These are phyloP conservation scores for Pongo pygmaeus DNA, from an alignment of 2,113 vertebrate species.

Conservation along the genomic window DNA sequence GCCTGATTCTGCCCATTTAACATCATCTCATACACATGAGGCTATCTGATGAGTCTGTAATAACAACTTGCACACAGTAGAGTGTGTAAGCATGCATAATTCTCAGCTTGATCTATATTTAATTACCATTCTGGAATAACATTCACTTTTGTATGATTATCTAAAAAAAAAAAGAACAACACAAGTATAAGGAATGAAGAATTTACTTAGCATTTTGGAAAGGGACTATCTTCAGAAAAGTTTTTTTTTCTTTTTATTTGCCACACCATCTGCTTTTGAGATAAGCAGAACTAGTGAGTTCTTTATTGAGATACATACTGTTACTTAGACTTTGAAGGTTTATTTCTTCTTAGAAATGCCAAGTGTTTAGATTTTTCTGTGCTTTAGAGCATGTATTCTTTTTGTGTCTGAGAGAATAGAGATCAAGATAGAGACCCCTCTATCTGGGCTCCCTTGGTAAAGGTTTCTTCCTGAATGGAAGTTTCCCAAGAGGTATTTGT, in stretches of 20 bases:
- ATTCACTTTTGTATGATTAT: slow-evolving; percentile 34
- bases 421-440: slow-evolving; percentile 36
- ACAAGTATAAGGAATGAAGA: slow-evolving; percentile 1
- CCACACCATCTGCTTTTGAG: slow-evolving; percentile 56
- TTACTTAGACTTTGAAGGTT: slow-evolving; percentile 51
- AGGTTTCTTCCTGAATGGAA: not conserved
- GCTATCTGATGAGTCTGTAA: not conserved
- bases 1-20: not conserved
- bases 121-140: slow-evolving; percentile 56
- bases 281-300: slow-evolving; percentile 46
- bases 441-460: not conserved
- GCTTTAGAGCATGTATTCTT: not conserved
- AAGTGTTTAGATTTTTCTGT: not conserved
- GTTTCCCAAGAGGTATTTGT: slow-evolving; percentile 17
- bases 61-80: not conserved
- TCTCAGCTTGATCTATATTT: slow-evolving; percentile 46
- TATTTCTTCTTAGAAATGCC: slow-evolving; percentile 60
- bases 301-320: slow-evolving; percentile 52
- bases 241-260: slow-evolving; percentile 53
- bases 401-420: slow-evolving; percentile 15
- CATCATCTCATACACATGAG: not conserved
- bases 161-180: not conserved
- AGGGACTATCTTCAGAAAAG: slow-evolving; percentile 33
- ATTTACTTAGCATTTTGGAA: slow-evolving; percentile 50
- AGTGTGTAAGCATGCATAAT: not conserved